phyloP scores from a whole-genome alignment of 2,888 invertebrate genomes.

The Tanytarsus gracilentus region DNA sequence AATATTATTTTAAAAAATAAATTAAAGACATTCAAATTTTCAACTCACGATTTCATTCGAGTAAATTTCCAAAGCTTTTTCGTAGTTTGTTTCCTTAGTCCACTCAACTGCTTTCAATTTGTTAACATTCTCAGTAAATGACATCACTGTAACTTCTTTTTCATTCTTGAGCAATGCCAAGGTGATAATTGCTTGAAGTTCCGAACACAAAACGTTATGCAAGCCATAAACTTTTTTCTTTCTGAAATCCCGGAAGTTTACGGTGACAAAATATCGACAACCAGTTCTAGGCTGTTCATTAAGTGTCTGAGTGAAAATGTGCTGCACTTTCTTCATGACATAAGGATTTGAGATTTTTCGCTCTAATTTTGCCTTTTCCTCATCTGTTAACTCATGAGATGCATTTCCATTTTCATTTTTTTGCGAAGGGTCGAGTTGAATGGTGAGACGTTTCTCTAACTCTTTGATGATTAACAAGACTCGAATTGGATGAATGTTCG shows the following conservation, averaged over 20 bases:
- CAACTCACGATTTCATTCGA: slow-evolving; percentile 6
- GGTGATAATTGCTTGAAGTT: slow-evolving; percentile 9
- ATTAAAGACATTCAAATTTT: neutral
- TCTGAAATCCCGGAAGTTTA: slow-evolving; percentile 11
- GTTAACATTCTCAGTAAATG: neutral
- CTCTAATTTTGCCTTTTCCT: neutral
- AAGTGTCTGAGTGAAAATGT: neutral
- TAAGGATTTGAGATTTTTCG: slow-evolving; percentile 2
- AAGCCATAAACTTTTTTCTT: neutral
- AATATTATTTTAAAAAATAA: neutral
- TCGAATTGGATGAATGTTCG: slow-evolving; percentile 6
- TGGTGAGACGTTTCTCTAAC: neutral
- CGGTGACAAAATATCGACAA: slow-evolving; percentile 8
- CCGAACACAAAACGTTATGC: neutral
- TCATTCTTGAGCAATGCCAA: slow-evolving; percentile 6
- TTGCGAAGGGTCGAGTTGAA: neutral
- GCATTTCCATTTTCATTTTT: neutral
- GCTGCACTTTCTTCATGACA: slow-evolving; percentile 6
- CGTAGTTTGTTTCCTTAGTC: slow-evolving; percentile 7
- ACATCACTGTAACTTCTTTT: slow-evolving; percentile 14
- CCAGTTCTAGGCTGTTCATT: slow-evolving; percentile 3
- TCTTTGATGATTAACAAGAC: neutral
- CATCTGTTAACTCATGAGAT: neutral
- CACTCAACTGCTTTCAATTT: slow-evolving; percentile 6
- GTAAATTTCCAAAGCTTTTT: slow-evolving; percentile 15